Conservation (phyloP, 2,888 invertebrate species). For the Pinctada fucata region DNA sequence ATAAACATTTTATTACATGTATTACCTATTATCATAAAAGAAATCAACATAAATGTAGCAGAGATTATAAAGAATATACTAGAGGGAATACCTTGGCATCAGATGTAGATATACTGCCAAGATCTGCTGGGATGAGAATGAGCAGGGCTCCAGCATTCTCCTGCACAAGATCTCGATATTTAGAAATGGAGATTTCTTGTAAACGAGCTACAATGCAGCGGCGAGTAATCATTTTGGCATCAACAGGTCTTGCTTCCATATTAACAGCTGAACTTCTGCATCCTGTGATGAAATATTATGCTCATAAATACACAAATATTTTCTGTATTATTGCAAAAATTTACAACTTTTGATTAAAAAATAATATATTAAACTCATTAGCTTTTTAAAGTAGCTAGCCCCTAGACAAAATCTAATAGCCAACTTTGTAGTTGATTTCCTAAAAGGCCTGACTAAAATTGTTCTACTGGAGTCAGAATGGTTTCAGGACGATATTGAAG, state of each 20-base stretch:
- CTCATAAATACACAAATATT: background rate
- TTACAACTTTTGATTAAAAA: too few species aligned
- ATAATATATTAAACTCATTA: too few species aligned
- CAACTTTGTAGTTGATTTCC: background rate
- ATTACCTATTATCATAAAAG: too few species aligned
- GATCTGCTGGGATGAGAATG: slow-evolving; percentile 88
- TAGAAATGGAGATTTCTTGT: slow-evolving; percentile 87
- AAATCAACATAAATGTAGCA: too few species aligned
- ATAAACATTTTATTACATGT: too few species aligned
- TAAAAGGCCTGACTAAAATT: too few species aligned
- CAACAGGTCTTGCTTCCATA: slow-evolving; percentile 90
- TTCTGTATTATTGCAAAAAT: background rate
- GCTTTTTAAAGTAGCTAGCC: too few species aligned
- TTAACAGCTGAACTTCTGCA: slow-evolving; percentile 91
- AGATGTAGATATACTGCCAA: slow-evolving; percentile 82
- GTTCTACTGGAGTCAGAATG: too few species aligned
- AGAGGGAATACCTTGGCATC: slow-evolving; percentile 67
- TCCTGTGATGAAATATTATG: slow-evolving; percentile 80
- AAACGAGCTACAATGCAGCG: slow-evolving; percentile 91
- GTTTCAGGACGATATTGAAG: too few species aligned
- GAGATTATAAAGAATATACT: too few species aligned
- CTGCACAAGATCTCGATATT: slow-evolving; percentile 76
- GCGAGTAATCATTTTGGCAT: slow-evolving; percentile 90
- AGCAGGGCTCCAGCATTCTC: slow-evolving; percentile 88
- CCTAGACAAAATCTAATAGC: too few species aligned